These are phyloP conservation scores for Eubasilissa regina DNA, from an alignment of 1,140 invertebrate species.

Conservation along the genomic window DNA sequence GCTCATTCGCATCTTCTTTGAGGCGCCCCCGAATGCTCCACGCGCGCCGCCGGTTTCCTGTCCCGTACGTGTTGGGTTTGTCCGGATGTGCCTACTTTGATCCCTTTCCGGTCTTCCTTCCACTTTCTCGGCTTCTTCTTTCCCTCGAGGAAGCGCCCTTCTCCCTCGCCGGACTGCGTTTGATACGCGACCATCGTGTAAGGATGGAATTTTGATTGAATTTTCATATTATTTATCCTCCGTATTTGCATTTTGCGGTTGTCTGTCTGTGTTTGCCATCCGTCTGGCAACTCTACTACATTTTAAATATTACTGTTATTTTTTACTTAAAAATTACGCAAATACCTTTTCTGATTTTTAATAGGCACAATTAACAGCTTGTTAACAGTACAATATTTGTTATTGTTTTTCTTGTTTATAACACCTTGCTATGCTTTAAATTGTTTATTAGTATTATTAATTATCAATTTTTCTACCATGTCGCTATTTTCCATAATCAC, in stretches of 20 bases:
- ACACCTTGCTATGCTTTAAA: too few species aligned
- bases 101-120: conserved; percentile 53
- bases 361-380: too few species aligned
- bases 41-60: conserved; percentile 10
- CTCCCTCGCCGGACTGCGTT: conserved; percentile 18
- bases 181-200: conserved; percentile 44
- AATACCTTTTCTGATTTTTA: too few species aligned
- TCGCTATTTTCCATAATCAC: too few species aligned
- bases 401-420: too few species aligned
- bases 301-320: too few species aligned
- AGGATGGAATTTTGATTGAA: conserved; percentile 52
- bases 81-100: conserved; percentile 58
- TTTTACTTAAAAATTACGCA: too few species aligned
- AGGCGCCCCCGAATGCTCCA: neutral
- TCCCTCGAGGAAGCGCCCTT: conserved; percentile 5
- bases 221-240: conserved; percentile 55
- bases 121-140: neutral
- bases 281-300: too few species aligned
- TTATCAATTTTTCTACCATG: too few species aligned
- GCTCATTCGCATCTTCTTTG: conserved; percentile 4
- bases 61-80: conserved; percentile 24
- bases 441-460: too few species aligned
- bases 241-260: conserved; percentile 13
- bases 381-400: too few species aligned
- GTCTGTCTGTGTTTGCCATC: neutral